phyloP scores from a whole-genome alignment of 2,113 vertebrate species.

The Carlito syrichta region DNA sequence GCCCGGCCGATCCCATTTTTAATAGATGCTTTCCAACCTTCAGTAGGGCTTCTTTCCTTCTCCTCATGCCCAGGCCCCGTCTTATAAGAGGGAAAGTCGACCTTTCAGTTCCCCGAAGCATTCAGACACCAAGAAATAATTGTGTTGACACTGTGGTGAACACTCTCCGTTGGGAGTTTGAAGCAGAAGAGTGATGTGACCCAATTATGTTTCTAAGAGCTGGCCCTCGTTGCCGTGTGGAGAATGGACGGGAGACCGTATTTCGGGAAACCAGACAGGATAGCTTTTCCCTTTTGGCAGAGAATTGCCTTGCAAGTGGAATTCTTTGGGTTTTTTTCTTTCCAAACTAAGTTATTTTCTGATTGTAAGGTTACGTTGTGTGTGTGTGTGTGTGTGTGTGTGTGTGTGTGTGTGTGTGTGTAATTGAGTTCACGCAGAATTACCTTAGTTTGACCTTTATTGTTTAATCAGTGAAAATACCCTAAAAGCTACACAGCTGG shows the following conservation, averaged over 20 bases:
- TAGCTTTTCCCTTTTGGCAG: not conserved
- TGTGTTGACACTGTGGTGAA: not conserved
- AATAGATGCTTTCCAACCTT: not conserved
- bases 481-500: not conserved
- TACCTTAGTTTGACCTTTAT: not conserved
- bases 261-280: not conserved
- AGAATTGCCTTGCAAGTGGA: not conserved
- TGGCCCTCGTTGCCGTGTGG: not conserved
- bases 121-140: not conserved
- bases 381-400: too few species aligned
- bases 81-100: not conserved
- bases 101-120: not conserved
- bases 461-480: not conserved
- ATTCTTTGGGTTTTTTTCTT: slow-evolving; percentile 11
- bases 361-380: not conserved
- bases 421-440: not conserved
- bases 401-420: too few species aligned
- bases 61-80: not conserved
- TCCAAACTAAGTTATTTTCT: not conserved
- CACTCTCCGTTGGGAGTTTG: not conserved
- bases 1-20: not conserved
- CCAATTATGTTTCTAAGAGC: not conserved
- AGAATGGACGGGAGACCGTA: not conserved
- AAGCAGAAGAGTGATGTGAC: not conserved
- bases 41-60: not conserved